A percentile compares a stretch with the other conserved stretches of the same genome.
Evolutionary conservation across 2,797 vertebrate genomes (phyloP).

Genomic region (Uromys caudimaculatus): DNA sequence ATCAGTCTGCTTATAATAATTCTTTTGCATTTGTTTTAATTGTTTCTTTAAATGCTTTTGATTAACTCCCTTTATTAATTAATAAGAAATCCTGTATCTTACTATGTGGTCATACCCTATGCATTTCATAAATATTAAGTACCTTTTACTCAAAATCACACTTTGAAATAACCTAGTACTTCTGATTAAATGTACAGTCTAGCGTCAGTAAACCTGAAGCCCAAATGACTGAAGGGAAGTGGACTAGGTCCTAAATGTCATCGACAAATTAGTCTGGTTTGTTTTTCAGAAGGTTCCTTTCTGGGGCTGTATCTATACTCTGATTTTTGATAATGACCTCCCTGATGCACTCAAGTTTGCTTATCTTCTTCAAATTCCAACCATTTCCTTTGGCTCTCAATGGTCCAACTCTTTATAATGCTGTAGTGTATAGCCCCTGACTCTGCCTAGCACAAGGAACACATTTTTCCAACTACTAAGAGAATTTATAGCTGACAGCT

Average conservation of each 20-base stretch:
- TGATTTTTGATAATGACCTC: not conserved
- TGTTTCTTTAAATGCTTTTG: not conserved
- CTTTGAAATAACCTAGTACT: not conserved
- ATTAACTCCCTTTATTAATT: not conserved
- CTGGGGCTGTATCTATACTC: not conserved
- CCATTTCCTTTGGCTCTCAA: not conserved
- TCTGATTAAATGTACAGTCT: not conserved
- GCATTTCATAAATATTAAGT: not conserved
- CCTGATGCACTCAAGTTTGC: not conserved
- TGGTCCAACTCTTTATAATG: too few relatives aligned
- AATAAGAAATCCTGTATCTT: not conserved
- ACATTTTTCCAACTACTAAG: not conserved
- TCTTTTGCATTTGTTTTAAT: not conserved
- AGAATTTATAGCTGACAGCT: not conserved
- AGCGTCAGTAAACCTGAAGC: not conserved
- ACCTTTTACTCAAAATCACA: not conserved
- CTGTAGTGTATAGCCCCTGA: too few relatives aligned
- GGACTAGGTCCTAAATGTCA: not conserved
- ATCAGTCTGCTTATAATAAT: not conserved
- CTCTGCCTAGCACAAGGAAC: too few relatives aligned
- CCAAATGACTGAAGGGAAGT: not conserved
- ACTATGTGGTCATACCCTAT: not conserved
- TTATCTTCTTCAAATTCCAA: not conserved
- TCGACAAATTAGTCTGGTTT: too few relatives aligned
- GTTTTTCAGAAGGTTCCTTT: not conserved